Conservation (phyloP, 2,113 vertebrate species). For the Bujurquina vittata region DNA sequence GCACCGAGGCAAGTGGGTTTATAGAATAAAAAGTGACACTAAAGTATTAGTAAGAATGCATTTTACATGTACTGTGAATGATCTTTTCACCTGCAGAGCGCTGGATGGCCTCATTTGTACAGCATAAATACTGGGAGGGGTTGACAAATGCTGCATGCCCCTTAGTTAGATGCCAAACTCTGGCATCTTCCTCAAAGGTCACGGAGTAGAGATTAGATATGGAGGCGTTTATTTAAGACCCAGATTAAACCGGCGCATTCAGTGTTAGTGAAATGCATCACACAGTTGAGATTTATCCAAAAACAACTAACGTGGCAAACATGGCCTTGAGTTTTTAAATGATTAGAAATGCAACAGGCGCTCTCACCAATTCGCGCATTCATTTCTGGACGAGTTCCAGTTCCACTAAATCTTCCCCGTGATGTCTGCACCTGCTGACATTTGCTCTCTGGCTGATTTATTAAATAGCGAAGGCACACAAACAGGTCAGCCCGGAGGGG, state of each 20-base stretch:
- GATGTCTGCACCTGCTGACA: constrained; percentile 9
- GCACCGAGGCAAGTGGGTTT: neutral
- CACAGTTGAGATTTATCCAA: neutral
- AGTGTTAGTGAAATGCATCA: neutral
- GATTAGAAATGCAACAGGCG: neutral
- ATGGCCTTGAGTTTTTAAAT: neutral
- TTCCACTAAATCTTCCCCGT: neutral
- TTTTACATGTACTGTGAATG: neutral
- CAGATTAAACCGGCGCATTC: too few relatives aligned
- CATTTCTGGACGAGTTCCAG: neutral
- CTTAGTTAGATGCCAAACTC: neutral
- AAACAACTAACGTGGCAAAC: neutral
- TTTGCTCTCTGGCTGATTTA: neutral
- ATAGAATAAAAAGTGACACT: neutral
- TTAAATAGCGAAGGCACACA: neutral
- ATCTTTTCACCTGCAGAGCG: neutral
- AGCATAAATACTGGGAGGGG: accelerated
- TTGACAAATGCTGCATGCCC: neutral
- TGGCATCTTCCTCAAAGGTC: neutral
- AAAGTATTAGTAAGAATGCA: neutral
- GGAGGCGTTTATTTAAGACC: accelerated
- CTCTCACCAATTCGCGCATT: neutral
- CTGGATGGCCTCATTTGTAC: neutral
- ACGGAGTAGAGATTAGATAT: accelerated
- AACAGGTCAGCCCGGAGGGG: neutral